A percentile compares a stretch with the other conserved stretches of the same genome.
Conservation (phyloP, 2,888 invertebrate species). For the Elmis aenea region DNA sequence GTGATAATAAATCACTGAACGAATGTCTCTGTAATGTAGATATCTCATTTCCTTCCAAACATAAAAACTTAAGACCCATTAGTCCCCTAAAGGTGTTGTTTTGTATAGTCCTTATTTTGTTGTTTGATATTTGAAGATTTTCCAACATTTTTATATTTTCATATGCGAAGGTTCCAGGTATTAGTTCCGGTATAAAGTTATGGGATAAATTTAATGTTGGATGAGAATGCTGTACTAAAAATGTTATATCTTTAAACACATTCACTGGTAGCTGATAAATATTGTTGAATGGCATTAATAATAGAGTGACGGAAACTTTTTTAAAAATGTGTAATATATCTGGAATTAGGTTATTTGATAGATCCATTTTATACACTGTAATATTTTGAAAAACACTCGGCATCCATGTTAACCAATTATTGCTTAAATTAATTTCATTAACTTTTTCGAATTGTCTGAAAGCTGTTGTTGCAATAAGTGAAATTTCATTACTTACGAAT, state of each 20-base stretch:
- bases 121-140: too few relatives aligned
- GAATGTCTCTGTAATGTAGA: constrained; percentile 3
- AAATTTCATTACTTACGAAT: constrained; percentile 7
- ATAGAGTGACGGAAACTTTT: too few relatives aligned
- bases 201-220: too few relatives aligned
- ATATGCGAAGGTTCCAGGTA: not conserved
- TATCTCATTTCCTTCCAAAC: constrained; percentile 9
- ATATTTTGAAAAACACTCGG: constrained; percentile 10
- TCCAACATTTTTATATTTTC: too few relatives aligned
- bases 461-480: constrained; percentile 2
- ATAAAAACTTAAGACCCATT: constrained; percentile 2
- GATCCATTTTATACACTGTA: constrained; percentile 6
- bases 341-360: constrained; percentile 13
- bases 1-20: constrained; percentile 7
- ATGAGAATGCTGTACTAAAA: too few relatives aligned
- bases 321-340: constrained; percentile 4
- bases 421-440: constrained; percentile 8
- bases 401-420: too few relatives aligned
- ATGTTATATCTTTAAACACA: constrained; percentile 8
- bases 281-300: too few relatives aligned
- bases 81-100: constrained; percentile 9
- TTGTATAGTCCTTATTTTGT: constrained; percentile 9
- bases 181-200: too few relatives aligned
- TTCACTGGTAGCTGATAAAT: too few relatives aligned
- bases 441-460: constrained; percentile 4